Evolutionary conservation across 2,797 vertebrate genomes (phyloP).

Genomic region (Chelonia mydas): DNA sequence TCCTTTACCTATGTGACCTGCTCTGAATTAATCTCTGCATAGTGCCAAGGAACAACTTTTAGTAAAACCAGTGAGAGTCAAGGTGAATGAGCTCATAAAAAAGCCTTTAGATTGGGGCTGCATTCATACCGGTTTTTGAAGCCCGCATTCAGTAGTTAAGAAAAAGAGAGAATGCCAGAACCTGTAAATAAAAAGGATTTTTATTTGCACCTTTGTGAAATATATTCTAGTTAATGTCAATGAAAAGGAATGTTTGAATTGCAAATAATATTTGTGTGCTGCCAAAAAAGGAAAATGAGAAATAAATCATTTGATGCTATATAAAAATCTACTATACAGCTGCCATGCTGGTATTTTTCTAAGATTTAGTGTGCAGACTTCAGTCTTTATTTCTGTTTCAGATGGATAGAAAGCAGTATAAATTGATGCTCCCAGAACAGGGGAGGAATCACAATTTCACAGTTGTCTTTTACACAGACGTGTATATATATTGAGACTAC

Average conservation of each 20-base stretch:
- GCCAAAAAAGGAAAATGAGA: neutral
- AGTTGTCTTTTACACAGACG: constrained; percentile 5
- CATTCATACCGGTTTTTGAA: constrained; percentile 1
- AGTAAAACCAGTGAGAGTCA: neutral
- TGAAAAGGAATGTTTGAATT: constrained; percentile 21
- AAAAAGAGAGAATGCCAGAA: neutral
- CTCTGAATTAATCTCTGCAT: neutral
- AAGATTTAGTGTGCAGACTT: neutral
- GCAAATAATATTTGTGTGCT: neutral
- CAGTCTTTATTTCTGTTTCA: constrained; percentile 4
- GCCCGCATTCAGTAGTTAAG: neutral
- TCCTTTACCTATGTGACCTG: neutral
- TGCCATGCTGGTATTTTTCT: constrained; percentile 4
- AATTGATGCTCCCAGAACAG: neutral
- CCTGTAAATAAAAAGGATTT: neutral
- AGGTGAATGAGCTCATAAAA: neutral
- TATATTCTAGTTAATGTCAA: constrained; percentile 5
- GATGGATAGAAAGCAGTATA: neutral
- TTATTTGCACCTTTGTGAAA: neutral
- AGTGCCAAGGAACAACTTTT: neutral
- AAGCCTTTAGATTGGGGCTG: neutral
- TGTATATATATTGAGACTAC: neutral
- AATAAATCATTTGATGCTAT: neutral
- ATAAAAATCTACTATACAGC: constrained; percentile 16
- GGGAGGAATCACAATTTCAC: constrained; percentile 5